Evolutionary conservation across 30 jellyfish, hydroid and myxozoan genomes (phyloP), one percentile per base, ranked within the genome.

Genomic region (Pelagia noctiluca): DNA sequence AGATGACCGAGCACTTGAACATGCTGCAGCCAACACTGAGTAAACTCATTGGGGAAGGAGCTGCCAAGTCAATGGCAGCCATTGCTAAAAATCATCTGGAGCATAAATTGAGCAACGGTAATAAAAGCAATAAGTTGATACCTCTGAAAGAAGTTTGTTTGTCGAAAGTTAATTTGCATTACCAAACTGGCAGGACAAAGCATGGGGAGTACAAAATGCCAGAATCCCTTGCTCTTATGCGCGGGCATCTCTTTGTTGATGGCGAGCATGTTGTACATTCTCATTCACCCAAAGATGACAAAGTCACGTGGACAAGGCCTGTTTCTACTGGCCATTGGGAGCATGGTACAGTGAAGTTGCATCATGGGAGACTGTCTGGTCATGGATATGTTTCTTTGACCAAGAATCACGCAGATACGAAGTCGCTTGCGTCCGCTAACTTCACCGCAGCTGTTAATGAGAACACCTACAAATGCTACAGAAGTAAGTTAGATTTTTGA

Each of bases 281-380:
- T 21, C 29, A 81, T 2, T 29, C 68, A 2, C 21, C 75, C 21
- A 38, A 36, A 34, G 85, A 52, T 35, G 28, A 81, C 70, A 81
- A 50, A 4, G 46, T 81, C 33, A n/a, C 84, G 0, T 81, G 91
- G 91, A 67, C 91, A 52, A 67, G 91, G 54, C 38, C 29, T 19
- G 84, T 81, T 36, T 26, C 80, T 33, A 84, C 50, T 23, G 91
- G 84, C 0, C 66, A 81, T 65, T 81, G 84, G 84, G 91, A 81
- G 50, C 85, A 81, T 81, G 91, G 91, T 18, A 25, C 67, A 19
- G 89, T 78, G 28, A 79, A 79, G 48, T 24, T 79, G 31, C 81
- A 63, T 23, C 75, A 73, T 25, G 50, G 35, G 16, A 46, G 64
- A 2, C 52, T 3, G 0, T 82, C 63, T 38, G 90, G 90, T 23